Conservation (phyloP, 1,140 invertebrate species). For the Streblospio benedicti region DNA sequence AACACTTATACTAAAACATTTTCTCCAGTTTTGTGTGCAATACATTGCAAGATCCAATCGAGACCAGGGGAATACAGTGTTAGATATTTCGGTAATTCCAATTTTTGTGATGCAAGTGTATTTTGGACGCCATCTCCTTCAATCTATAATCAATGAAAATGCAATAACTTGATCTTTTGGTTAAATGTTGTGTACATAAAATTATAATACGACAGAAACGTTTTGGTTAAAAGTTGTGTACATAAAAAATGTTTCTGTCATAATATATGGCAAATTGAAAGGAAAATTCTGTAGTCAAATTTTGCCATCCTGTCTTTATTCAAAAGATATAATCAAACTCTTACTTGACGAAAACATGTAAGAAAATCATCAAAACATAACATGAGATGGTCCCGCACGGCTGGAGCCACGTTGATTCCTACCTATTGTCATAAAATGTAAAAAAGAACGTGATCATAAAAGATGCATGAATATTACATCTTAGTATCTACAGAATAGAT, state of each 20-base stretch:
- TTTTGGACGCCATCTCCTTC: constrained; percentile 51
- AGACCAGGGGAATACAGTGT: constrained; percentile 75
- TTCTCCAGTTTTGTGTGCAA: constrained; percentile 53
- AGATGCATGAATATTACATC: constrained; percentile 3
- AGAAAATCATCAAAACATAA: constrained; percentile 80
- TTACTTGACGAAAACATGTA: constrained; percentile 65
- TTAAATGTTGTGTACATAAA: too few species aligned
- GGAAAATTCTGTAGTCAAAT: too few species aligned
- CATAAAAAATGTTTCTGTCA: too few species aligned
- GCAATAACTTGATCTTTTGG: too few species aligned
- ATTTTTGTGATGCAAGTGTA: constrained; percentile 59
- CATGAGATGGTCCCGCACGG: constrained; percentile 62
- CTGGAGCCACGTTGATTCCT: constrained; percentile 60
- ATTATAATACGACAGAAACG: too few species aligned
- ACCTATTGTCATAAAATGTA: too few species aligned
- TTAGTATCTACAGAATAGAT: constrained; percentile 13
- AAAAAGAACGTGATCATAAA: constrained; percentile 9
- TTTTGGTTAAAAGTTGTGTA: too few species aligned
- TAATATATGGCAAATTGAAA: too few species aligned
- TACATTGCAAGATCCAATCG: constrained; percentile 79
- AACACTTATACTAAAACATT: constrained; percentile 61
- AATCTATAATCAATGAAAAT: constrained; percentile 40
- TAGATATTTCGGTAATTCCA: constrained; percentile 67
- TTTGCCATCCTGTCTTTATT: constrained; percentile 68
- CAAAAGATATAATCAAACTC: too few species aligned